Percentiles rank a stretch among this genome's conserved stretches.
Conservation (phyloP, 2,888 invertebrate genomes). For the Pandemis heparana region DNA sequence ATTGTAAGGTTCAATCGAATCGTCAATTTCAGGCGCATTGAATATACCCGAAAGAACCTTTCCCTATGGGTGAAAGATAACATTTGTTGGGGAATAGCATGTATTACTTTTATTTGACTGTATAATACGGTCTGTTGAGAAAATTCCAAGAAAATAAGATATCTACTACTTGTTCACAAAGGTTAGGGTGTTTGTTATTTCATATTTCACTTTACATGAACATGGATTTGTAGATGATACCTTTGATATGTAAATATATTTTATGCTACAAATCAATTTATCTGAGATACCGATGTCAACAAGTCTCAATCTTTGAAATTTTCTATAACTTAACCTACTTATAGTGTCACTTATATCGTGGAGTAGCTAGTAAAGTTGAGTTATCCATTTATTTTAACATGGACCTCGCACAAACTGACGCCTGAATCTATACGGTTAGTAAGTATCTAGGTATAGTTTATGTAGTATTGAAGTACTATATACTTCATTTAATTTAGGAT, state of each 20-base stretch:
- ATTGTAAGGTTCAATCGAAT: not conserved
- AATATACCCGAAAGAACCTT: not conserved
- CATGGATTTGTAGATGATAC: slow-evolving; percentile 5
- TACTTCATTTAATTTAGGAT: too few relatives aligned
- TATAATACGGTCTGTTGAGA: not conserved
- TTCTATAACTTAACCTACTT: not conserved
- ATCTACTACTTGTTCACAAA: not conserved
- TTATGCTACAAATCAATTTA: not conserved
- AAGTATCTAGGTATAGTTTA: too few relatives aligned
- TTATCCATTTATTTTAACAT: too few relatives aligned
- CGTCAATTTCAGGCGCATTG: not conserved
- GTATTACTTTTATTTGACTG: slow-evolving; percentile 14
- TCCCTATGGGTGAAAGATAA: slow-evolving; percentile 5
- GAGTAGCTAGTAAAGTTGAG: too few relatives aligned
- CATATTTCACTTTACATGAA: not conserved
- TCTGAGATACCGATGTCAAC: not conserved
- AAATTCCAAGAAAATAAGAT: not conserved
- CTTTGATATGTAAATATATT: slow-evolving; percentile 5
- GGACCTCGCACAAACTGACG: too few relatives aligned
- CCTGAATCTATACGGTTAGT: too few relatives aligned
- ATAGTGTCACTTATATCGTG: not conserved
- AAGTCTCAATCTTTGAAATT: not conserved
- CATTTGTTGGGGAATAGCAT: not conserved
- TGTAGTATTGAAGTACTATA: too few relatives aligned
- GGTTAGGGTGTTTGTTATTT: slow-evolving; percentile 1